Percentiles rank a stretch among this genome's conserved stretches.
These are phyloP conservation scores for Drosophila niveifrons DNA, from an alignment of 2,888 invertebrate genomes.

Conservation along the genomic window DNA sequence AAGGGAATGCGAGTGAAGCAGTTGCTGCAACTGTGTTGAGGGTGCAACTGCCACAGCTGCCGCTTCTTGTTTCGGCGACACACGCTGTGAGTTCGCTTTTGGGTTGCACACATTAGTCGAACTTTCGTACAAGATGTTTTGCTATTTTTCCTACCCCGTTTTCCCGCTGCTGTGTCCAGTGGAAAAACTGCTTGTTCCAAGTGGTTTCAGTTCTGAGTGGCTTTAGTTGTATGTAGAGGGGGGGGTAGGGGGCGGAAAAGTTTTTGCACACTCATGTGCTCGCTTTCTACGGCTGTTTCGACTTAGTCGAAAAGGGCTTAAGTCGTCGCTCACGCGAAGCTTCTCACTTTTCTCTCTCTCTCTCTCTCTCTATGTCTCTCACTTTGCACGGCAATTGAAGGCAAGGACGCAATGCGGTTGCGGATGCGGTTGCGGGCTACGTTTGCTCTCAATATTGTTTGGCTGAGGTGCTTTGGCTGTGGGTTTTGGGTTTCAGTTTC, in stretches of 20 bases:
- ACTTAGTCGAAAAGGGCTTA: conserved; percentile 45
- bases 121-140: conserved; percentile 30
- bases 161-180: conserved; percentile 13
- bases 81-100: conserved; percentile 53
- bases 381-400: conserved; percentile 19
- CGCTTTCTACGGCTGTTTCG: not conserved
- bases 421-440: conserved; percentile 35
- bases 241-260: conserved; percentile 52
- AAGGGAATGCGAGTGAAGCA: conserved; percentile 7
- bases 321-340: conserved; percentile 72
- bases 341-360: conserved; percentile 50
- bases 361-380: conserved; percentile 61
- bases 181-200: conserved; percentile 63
- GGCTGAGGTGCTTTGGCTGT: too few relatives aligned
- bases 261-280: conserved; percentile 63
- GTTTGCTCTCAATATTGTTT: conserved; percentile 7
- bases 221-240: too few relatives aligned
- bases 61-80: conserved; percentile 35
- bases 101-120: conserved; percentile 61
- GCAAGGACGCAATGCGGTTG: conserved; percentile 31
- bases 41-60: not conserved
- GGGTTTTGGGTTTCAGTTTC: conserved; percentile 31
- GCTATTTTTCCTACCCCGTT: not conserved
- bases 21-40: not conserved
- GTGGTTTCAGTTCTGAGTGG: conserved; percentile 78